Conservation (phyloP, 2,113 vertebrate species). For the Nycticorax nycticorax region DNA sequence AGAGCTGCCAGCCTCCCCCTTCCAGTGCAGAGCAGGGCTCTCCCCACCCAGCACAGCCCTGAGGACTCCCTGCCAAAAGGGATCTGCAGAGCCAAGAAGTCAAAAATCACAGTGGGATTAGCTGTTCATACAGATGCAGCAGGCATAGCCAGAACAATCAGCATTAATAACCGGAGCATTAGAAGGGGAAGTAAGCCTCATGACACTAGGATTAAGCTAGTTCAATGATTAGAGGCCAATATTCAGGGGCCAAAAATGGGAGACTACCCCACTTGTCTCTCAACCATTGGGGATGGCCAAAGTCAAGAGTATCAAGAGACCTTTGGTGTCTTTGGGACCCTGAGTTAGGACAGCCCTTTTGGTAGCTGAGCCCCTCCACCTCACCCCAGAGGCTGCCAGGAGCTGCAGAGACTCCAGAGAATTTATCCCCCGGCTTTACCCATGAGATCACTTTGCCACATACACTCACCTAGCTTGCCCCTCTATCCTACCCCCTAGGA, state of each 20-base stretch:
- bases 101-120: not conserved
- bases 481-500: not conserved
- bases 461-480: not conserved
- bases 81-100: not conserved
- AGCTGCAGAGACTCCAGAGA: not conserved
- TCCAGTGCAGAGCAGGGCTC: rapidly evolving
- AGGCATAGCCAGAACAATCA: not conserved
- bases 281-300: not conserved
- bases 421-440: not conserved
- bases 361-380: not conserved
- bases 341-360: not conserved
- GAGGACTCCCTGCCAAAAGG: not conserved
- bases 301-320: not conserved
- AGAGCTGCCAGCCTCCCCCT: not conserved
- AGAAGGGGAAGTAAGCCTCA: not conserved
- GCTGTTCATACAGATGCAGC: not conserved
- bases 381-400: not conserved
- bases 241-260: not conserved
- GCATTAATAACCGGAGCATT: not conserved
- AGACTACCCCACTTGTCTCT: not conserved
- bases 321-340: not conserved
- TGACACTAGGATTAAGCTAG: not conserved
- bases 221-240: not conserved
- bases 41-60: not conserved
- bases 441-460: not conserved